Base-by-base conservation (phyloP, 2,797 vertebrate species). In the Phataginus tetradactyla region DNA sequence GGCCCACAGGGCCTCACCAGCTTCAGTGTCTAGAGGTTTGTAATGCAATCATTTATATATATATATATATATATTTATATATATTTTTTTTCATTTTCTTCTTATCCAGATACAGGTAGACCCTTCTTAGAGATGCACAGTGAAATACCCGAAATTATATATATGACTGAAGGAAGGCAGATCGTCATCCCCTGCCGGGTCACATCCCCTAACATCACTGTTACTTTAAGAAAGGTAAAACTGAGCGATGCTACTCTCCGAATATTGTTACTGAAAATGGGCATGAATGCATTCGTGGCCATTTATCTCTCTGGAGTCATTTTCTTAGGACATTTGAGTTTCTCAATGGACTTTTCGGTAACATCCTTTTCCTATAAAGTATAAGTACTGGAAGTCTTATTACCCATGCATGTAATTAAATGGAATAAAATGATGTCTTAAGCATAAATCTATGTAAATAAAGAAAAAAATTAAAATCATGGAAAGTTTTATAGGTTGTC, bases 101-200 rank as follows among this genome's bases (percentile, higher is more conserved):
- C 98, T 97, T 97, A 98, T 99, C 98, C 99, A 99, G 99, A 99
- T 98, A 99, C 99, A 97, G 98, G 87, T 96, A 99, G 95, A 97
- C 99, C 99, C 90, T 99, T 99, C 98, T 98, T 99, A 98, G 99
- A 99, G 84, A 98, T 98, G 98, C 97, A 99, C 96, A 98, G 90
- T 39, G 98, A 98, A 92, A 98, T 98, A 95, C 99, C 99, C 17
- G 98, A 98, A 85, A 98, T 99, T 96, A 98, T 99, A 97, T 98
- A 98, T 90, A 98, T 99, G 98, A 99, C 97, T 66, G 98, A 99
- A 97, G 99, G 99, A 96, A 96, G 98, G 98, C 98, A 99, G 15
- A 98, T 99, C 95, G 93, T 99, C 95, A 98, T 99, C 94, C 99
- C 99, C 81, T 99, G 99, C 98, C 98, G 99, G 96, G 99, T 99